Evolutionary conservation across 2,113 vertebrate species (phyloP), one percentile per base, ranked within the genome.

Genomic region (Entelurus aequoreus): DNA sequence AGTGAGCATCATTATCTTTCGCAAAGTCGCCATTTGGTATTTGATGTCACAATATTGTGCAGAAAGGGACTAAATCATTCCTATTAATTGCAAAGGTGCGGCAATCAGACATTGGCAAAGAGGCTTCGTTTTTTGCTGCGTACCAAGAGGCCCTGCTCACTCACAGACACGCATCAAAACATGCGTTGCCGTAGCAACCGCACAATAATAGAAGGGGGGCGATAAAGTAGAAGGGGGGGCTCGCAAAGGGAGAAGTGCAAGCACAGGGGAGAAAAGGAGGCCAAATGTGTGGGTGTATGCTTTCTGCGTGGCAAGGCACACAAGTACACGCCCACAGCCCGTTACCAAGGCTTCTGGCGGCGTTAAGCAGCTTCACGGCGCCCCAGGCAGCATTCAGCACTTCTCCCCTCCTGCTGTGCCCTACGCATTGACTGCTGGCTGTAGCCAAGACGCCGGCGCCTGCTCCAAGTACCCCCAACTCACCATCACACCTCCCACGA

Each of bases 171-270:
- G 68, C 77, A 76, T 61, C 47, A 75, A 77, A 76, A 79, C 75
- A 48, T 69, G 63, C 16, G 87, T 90, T 88, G 81, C 86, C 83
- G 62, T 60, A 81, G 86, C 77, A 77, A 90, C 88, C 71, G 62
- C 72, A 77, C 76, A 54, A 77, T 76, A 71, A 85, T 87, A 85
- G 84, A 83, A 80, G 52, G 48, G 73, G 84, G 82, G 84, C 87
- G 83, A 87, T 75, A 82, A 81, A 28, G 60, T 69, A 67, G 60
- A 44, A 42, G 9, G 38, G 68, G 72, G 76, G 79, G 65, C 66
- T 2, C 49, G n/a, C 40, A 28, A 65, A 63, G 69, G 67, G 16
- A n/a, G 51, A 49, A 54, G 42, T 47, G 16, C 63, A 36, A 54
- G 47, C 66, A 74, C 66, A 74, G 65, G 57, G 48, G 14, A 59